phyloP scores from a whole-genome alignment of 2,888 invertebrate species.

The Acronicta leporina region DNA sequence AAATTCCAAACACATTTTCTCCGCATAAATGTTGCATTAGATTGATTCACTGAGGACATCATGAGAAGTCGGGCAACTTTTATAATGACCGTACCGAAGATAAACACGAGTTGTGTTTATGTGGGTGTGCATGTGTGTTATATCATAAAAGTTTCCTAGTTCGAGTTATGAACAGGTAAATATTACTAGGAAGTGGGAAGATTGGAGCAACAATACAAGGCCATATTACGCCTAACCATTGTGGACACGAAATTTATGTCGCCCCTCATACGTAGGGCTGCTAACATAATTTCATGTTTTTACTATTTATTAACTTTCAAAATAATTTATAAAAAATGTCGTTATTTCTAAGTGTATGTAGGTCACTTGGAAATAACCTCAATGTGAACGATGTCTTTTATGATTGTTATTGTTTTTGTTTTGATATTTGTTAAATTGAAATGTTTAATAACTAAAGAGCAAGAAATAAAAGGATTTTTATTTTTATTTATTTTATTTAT shows the following conservation, averaged over 20 bases:
- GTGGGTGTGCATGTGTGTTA: constrained; percentile 11
- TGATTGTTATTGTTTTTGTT: no score
- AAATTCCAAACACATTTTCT: not conserved
- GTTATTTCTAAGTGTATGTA: no score
- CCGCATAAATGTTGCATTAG: not conserved
- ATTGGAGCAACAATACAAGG: constrained; percentile 42
- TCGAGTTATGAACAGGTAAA: constrained; percentile 48
- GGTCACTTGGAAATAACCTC: no score
- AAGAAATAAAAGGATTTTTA: no score
- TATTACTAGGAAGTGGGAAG: constrained; percentile 23
- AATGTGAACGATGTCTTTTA: no score
- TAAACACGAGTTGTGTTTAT: constrained; percentile 25
- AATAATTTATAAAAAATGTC: no score
- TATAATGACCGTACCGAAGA: constrained; percentile 33
- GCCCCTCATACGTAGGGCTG: constrained; percentile 27
- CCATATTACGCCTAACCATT: constrained; percentile 37
- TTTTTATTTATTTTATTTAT: no score
- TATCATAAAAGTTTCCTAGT: constrained; percentile 44
- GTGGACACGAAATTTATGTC: constrained; percentile 43
- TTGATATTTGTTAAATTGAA: no score
- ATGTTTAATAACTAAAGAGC: no score
- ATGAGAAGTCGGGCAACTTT: constrained; percentile 29
- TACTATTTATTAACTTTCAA: no score
- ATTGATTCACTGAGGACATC: constrained; percentile 19
- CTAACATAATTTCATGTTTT: no score